Conservation (phyloP, 2,888 invertebrate genomes). For the Mesorhabditis spiculigera region DNA sequence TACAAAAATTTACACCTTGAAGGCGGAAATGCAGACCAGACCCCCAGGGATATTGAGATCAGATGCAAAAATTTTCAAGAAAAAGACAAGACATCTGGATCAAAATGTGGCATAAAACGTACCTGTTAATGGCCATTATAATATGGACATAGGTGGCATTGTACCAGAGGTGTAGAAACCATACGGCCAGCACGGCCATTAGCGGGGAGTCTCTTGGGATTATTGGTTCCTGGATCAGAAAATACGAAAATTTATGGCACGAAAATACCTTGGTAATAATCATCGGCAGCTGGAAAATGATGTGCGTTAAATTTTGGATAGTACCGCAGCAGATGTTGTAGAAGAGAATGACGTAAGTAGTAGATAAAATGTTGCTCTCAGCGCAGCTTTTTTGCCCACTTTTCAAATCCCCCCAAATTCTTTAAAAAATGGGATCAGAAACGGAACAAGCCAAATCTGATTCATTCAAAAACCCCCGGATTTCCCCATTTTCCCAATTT, state of each 20-base stretch:
- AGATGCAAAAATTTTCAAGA: too few relatives aligned
- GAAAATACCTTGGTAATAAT: not conserved
- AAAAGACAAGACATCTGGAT: too few relatives aligned
- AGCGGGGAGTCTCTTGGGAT: not conserved
- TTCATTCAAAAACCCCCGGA: too few relatives aligned
- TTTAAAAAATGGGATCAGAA: too few relatives aligned
- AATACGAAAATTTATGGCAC: not conserved
- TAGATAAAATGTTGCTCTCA: too few relatives aligned
- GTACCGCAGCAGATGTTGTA: not conserved
- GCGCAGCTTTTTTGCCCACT: too few relatives aligned
- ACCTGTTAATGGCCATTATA: not conserved
- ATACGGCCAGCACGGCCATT: not conserved
- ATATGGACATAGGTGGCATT: not conserved
- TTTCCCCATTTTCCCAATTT: too few relatives aligned
- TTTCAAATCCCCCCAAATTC: too few relatives aligned
- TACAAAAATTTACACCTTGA: too few relatives aligned
- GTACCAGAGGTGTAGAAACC: constrained; percentile 2
- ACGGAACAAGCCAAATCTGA: too few relatives aligned
- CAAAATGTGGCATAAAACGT: not conserved
- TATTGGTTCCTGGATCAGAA: not conserved
- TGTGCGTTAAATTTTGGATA: not conserved
- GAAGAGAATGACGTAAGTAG: not conserved
- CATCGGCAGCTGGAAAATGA: not conserved
- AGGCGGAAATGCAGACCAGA: too few relatives aligned
- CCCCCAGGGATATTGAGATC: too few relatives aligned